These are phyloP conservation scores for Aphis gossypii DNA, from an alignment of 1,140 invertebrate genomes.

Conservation along the genomic window DNA sequence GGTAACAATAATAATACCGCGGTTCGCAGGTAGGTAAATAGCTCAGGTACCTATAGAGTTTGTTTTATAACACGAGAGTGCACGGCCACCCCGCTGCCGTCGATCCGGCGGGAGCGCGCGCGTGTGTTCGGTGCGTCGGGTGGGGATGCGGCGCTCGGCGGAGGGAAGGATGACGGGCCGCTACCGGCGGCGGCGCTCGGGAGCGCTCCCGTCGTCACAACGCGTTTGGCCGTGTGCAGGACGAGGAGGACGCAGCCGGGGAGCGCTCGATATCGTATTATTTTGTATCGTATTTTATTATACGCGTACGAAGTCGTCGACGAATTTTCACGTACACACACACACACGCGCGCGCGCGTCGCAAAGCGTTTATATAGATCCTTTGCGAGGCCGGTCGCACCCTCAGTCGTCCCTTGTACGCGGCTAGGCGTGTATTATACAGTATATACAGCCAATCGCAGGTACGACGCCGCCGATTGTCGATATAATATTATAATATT, in stretches of 20 bases:
- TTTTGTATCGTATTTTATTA: not conserved
- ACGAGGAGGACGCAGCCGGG: constrained; percentile 35
- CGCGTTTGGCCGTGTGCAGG: constrained; percentile 52
- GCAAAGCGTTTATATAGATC: not conserved
- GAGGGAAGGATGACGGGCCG: not conserved
- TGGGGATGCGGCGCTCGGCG: not conserved
- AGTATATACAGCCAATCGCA: not conserved
- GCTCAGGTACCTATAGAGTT: no score
- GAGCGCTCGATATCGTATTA: constrained; percentile 32
- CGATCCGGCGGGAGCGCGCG: not conserved
- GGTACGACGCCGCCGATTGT: no score
- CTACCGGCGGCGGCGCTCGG: not conserved
- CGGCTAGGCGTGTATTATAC: not conserved
- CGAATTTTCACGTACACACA: no score
- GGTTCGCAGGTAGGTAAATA: no score
- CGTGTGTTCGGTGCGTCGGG: not conserved
- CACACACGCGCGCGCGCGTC: not conserved
- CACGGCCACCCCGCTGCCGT: not conserved
- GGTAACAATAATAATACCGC: no score
- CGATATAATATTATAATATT: not conserved
- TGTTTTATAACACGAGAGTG: not conserved
- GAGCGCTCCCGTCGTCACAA: constrained; percentile 25
- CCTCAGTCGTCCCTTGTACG: constrained; percentile 45
- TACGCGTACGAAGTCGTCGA: not conserved
- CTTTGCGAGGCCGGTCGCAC: not conserved